Conservation (phyloP, 2,888 invertebrate species). For the Furcula furcula region DNA sequence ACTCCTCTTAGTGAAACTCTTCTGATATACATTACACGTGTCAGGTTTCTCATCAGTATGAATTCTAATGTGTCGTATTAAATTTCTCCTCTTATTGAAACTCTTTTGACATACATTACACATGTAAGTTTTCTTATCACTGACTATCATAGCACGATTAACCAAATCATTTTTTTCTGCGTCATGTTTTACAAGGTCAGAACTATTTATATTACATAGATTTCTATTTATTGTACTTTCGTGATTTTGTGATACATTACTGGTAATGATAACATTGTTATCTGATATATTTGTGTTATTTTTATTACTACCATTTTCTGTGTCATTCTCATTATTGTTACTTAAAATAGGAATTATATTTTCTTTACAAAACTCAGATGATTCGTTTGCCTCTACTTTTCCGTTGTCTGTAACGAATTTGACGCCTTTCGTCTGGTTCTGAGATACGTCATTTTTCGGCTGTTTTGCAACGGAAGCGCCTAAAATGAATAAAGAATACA, state of each 20-base stretch:
- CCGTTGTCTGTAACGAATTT: not conserved
- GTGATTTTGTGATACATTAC: not conserved
- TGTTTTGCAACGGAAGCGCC: not conserved
- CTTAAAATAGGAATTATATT: not conserved
- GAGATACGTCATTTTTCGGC: not conserved
- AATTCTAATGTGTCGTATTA: not conserved
- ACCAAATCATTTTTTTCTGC: not conserved
- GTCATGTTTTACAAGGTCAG: constrained; percentile 2
- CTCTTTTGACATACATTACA: constrained; percentile 10
- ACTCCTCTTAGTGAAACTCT: not conserved
- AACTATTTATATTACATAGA: constrained; percentile 4
- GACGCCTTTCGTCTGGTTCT: not conserved
- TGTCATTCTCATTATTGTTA: not conserved
- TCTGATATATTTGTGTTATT: not conserved
- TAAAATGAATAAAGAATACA: not conserved
- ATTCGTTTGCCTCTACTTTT: not conserved
- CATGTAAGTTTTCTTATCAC: constrained; percentile 4
- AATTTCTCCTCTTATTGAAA: not conserved
- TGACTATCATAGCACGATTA: constrained; percentile 13
- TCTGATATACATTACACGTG: not conserved
- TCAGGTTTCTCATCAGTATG: constrained; percentile 3
- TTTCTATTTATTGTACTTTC: constrained; percentile 11
- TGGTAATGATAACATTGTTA: not conserved
- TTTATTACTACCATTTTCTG: not conserved
- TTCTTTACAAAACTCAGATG: not conserved